Percentiles rank a stretch among this genome's conserved stretches.
Conservation (phyloP, 2,797 vertebrate genomes). For the Catamblyrhynchus diadema region DNA sequence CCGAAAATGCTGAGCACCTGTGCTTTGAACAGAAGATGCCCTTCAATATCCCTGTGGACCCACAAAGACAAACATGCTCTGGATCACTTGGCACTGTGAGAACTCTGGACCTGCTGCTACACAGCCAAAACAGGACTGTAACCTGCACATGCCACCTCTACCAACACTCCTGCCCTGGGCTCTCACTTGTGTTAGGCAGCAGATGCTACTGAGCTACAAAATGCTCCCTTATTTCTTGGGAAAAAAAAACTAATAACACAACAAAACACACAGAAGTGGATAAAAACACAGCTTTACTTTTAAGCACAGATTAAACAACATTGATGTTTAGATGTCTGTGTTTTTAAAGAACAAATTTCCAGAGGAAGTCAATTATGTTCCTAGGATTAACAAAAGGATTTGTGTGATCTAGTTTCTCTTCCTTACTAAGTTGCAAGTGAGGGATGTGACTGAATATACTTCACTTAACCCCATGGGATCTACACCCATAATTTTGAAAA, state of each 20-base stretch:
- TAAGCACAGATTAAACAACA: not conserved
- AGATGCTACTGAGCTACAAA: not conserved
- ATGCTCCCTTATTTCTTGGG: not conserved
- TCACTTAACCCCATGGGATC: not conserved
- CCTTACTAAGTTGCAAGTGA: not conserved
- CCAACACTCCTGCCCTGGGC: not conserved
- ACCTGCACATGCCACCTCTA: not conserved
- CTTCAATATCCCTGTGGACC: not conserved
- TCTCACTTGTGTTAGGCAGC: not conserved
- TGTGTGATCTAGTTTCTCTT: not conserved
- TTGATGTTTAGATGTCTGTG: not conserved
- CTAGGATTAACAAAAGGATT: not conserved
- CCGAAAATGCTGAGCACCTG: not conserved
- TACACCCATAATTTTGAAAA: slow-evolving; percentile 1
- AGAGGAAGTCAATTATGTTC: not conserved
- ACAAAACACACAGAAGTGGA: not conserved
- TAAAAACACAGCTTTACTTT: not conserved
- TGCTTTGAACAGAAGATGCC: not conserved
- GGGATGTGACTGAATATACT: not conserved
- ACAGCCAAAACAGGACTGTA: not conserved
- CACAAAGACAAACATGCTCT: not conserved
- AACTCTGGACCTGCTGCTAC: not conserved
- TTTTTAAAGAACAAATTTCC: not conserved
- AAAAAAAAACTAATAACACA: accelerated
- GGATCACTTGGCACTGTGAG: not conserved